These are phyloP conservation scores for Mugil cephalus DNA, from an alignment of 2,113 vertebrate species.

Conservation along the genomic window DNA sequence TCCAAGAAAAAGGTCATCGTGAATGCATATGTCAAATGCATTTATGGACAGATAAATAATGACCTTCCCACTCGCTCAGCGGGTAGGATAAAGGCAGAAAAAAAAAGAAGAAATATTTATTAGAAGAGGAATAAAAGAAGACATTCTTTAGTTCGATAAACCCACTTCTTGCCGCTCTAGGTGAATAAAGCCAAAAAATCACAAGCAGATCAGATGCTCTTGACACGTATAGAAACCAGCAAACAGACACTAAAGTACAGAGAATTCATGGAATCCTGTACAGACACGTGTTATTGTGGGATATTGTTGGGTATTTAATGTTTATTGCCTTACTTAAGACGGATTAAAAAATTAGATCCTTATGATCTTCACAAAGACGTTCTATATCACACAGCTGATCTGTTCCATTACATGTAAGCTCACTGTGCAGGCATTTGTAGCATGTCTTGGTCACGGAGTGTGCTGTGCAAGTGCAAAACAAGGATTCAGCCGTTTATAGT, in stretches of 20 bases:
- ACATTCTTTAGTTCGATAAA: constrained; percentile 11
- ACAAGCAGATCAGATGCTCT: background rate
- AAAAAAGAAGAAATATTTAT: constrained; percentile 41
- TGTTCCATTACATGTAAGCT: background rate
- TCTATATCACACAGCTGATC: background rate
- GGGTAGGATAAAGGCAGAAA: constrained; percentile 42
- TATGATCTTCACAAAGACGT: background rate
- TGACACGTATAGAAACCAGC: background rate
- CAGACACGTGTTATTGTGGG: background rate
- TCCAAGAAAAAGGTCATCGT: constrained; percentile 25
- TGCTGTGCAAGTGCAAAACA: background rate
- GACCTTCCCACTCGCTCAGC: constrained; percentile 41
- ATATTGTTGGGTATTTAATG: background rate
- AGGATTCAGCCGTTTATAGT: background rate
- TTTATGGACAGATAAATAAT: constrained; percentile 52
- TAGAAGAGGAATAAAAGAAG: constrained; percentile 33
- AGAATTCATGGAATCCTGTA: background rate
- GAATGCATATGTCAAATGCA: constrained; percentile 31
- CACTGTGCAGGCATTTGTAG: background rate
- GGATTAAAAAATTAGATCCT: background rate
- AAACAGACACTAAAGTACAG: background rate
- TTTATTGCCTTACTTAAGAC: background rate
- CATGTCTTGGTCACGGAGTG: background rate
- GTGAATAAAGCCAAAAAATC: background rate
- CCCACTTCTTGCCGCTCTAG: background rate